Base-by-base conservation (phyloP, 2,888 invertebrate species). In the Argyra leucocephala region DNA sequence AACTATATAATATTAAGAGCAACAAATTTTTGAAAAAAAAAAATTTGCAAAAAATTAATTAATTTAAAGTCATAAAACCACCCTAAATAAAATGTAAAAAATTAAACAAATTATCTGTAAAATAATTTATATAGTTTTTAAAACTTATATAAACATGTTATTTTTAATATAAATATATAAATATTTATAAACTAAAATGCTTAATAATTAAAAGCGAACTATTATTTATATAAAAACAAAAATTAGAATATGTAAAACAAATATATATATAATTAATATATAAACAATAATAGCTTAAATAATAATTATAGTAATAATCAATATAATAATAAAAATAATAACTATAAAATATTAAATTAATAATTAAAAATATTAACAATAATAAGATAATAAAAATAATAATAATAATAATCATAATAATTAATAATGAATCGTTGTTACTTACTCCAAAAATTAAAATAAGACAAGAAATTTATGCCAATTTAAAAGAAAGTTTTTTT, bases 61-160 rank as follows among this genome's bases (percentile, higher is more conserved):
- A 61, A 22, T 31, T 21, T 22, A 31, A 61, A 21, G 36, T 31
- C 18, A 18, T 22, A 61, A 3, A 61, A 61, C 24, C 61, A 24
- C 12, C 31, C 62, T 36, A 24, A 24, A 18, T 18, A 26, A 24
- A 23, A n/a, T 22, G 24, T 61, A 24, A 61, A 61, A 61, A 7
- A 24, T 1, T 21, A 61, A 61, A 61, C 22, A 61, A 61, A 26
- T 22, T 3, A 23, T 6, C 26, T 2, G 15, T 57, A 63, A n/a
- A 62, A 62, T 12, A 37, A 22, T n/a, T 9, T 23, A 63, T 64
- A 65, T 48, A 18, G 48, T 12, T 58, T 58, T 58, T 22, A 58
- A 58, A 15, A 58, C 9, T 58, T 58, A 22, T 22, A 22, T 58
- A 58, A 58, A 7, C 58, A 58, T 58, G 21, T 21, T 58, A 58